These are phyloP conservation scores for Sepioteuthis lessoniana DNA, from an alignment of 2,888 invertebrate genomes.

Conservation along the genomic window DNA sequence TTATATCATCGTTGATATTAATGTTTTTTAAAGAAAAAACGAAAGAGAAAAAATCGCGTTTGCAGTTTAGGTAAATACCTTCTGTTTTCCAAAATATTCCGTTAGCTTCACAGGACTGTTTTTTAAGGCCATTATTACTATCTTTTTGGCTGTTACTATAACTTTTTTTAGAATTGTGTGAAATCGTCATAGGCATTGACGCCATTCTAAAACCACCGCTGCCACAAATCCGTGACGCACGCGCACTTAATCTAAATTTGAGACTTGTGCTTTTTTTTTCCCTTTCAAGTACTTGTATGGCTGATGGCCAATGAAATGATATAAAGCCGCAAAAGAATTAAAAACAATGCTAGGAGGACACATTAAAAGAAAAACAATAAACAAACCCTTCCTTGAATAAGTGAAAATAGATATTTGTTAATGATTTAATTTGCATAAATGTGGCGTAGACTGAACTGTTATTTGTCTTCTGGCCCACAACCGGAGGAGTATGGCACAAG, in stretches of 20 bases:
- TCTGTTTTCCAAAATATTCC: constrained; percentile 8
- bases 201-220: neutral
- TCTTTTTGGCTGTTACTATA: neutral
- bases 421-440: too few relatives aligned
- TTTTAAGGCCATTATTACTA: neutral
- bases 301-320: too few relatives aligned
- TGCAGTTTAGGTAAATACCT: neutral
- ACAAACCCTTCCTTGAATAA: too few relatives aligned
- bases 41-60: neutral
- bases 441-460: too few relatives aligned
- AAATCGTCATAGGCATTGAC: neutral
- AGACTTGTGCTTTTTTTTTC: too few relatives aligned
- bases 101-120: neutral
- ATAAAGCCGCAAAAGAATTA: too few relatives aligned
- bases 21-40: neutral
- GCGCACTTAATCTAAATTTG: neutral
- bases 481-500: too few relatives aligned
- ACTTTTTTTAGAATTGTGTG: neutral
- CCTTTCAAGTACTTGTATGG: too few relatives aligned
- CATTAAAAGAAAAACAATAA: too few relatives aligned
- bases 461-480: too few relatives aligned
- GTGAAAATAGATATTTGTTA: too few relatives aligned
- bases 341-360: too few relatives aligned
- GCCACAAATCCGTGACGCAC: neutral
- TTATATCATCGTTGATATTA: neutral